These are phyloP conservation scores for Callaeas wilsoni DNA, from an alignment of 2,113 vertebrate genomes.

Conservation along the genomic window DNA sequence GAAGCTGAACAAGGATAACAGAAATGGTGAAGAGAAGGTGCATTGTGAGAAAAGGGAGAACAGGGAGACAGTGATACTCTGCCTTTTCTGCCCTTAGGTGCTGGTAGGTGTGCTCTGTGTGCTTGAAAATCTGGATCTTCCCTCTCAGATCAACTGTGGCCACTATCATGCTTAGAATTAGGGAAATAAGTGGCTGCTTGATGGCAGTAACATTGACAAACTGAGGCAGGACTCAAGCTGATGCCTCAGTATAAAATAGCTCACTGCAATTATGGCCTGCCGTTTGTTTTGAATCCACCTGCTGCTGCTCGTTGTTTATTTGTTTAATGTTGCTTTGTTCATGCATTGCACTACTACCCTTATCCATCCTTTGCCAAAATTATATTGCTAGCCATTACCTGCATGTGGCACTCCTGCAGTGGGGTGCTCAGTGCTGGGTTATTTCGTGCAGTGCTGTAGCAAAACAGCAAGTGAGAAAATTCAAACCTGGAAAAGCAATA, in stretches of 20 bases:
- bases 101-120: neutral
- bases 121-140: neutral
- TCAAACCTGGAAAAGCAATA: neutral
- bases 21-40: neutral
- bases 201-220: neutral
- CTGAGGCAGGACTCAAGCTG: neutral
- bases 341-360: neutral
- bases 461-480: conserved; percentile 7
- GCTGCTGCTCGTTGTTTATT: neutral
- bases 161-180: neutral
- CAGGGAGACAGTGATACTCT: neutral
- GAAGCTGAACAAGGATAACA: neutral
- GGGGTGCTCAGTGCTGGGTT: neutral
- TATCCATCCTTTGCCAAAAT: neutral
- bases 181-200: neutral
- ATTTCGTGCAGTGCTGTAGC: neutral
- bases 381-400: neutral
- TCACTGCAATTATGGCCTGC: neutral
- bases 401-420: neutral
- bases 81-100: neutral
- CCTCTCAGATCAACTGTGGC: neutral
- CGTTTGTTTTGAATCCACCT: neutral
- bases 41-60: neutral
- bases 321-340: neutral
- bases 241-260: neutral